Base-by-base conservation (phyloP, 2,113 vertebrate genomes). In the Ceyx melanurus region DNA sequence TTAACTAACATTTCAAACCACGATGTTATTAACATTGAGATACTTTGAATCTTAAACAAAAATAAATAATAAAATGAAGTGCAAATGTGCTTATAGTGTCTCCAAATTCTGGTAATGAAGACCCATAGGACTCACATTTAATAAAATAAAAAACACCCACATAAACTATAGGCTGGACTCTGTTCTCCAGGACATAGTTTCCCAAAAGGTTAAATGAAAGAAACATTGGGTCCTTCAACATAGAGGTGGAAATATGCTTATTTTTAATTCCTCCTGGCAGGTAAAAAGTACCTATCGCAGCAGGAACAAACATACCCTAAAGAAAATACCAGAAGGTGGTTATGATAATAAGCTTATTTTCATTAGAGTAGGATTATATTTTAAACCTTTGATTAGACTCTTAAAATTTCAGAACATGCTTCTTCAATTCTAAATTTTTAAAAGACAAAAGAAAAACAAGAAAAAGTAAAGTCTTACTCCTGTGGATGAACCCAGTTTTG, bases 351-450 rank as follows among this genome's bases (percentile, higher is more conserved):
- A 73, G 57, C 70, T 88, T 51, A 96, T 92, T 96, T 96, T 86
- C 88, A 88, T 95, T 93, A 95, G 66, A 79, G 82, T 21, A 89
- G 85, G 62, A 96, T 93, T 86, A 60, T 35, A 58, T 26, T 60
- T 95, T 80, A 94, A 65, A 81, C 70, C 88, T 93, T 93, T 95
- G 82, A 93, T 70, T 85, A 91, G 92, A 26, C 51, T 91, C 93
- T 93, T 77, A 64, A 90, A 83, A 77, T 73, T 92, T 93, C 71
- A 46, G 89, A 81, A 81, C 82, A 61, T 80, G 79, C 45, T 93
- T 92, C 88, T 82, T 7, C 0, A 1, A 89, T 61, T n/a, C 56
- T 65, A 64, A 73, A 45, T 77, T 95, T 95, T 56, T 72, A 93
- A 78, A 94, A 89, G 81, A 87, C 67, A 66, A 78, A 94, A 77